Evolutionary conservation across 2,113 vertebrate genomes (phyloP), one percentile per base, ranked within the genome.

Genomic region (Neogale vison): DNA sequence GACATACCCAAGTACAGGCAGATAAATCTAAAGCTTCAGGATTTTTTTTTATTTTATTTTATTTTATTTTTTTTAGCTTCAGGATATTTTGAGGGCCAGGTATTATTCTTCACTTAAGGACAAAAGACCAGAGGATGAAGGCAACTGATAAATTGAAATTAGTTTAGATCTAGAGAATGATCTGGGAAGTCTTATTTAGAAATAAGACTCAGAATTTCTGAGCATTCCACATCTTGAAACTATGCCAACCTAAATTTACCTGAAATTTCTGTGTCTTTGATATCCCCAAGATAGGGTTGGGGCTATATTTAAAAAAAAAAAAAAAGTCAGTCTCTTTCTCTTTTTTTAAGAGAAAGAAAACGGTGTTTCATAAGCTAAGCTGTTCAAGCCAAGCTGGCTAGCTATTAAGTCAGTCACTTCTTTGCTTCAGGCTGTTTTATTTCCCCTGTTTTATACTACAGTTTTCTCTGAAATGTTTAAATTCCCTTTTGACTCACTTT

Each of bases 401-500:
- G 39, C 59, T 86, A 1, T 61, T 76, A 84, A 74, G 69, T 89
- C n/a, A 83, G 10, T 83, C 29, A 90, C 63, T 85, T 61, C 31
- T 95, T 97, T 89, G 71, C 42, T 61, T 81, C 89, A 61, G 31
- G 52, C 50, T 88, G 12, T 86, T 65, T 92, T 76, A 61, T 85
- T 90, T 95, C 34, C 39, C 34, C 17, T n/a, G 42, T 93, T 97
- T 94, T 39, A 83, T 82, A 72, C 29, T 65, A 61, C 82, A 89
- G 79, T 79, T 92, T 89, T 79, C 45, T 55, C 79, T 55, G 79
- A 88, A 86, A 69, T 86, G 15, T 63, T 96, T 88, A 88, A 69
- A 74, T 93, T 96, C n/a, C 86, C 77, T 85, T 85, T 95, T 82
- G 45, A 72, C 18, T 86, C 7, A 82, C n/a, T 45, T 45, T 79